Conservation (phyloP, 2,797 vertebrate genomes). For the Gymnoscopelus microlampas region DNA sequence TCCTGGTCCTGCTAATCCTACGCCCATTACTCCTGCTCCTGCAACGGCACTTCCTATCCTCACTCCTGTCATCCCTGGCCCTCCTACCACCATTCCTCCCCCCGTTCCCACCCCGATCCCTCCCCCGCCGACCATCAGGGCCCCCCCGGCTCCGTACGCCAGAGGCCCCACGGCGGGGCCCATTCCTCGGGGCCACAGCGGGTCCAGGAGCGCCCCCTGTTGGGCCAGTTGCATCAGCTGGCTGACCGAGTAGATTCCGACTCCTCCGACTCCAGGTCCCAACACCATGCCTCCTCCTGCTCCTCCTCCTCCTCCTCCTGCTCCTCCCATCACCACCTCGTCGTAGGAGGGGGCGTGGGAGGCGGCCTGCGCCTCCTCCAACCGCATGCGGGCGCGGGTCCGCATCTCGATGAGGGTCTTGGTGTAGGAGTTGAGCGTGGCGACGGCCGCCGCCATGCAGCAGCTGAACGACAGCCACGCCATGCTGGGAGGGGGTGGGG, state of each 20-base stretch:
- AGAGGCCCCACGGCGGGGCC: slow-evolving; percentile 63
- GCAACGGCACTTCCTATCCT: not conserved
- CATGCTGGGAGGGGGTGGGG: slow-evolving; percentile 77
- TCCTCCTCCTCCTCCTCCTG: no score
- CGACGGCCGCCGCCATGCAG: slow-evolving; percentile 96
- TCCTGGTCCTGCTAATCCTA: slow-evolving; percentile 5
- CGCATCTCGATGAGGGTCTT: slow-evolving; percentile 96
- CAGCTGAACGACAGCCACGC: slow-evolving; percentile 97
- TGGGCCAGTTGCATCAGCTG: slow-evolving; percentile 79
- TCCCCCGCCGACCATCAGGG: slow-evolving; percentile 58
- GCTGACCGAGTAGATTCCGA: slow-evolving; percentile 78
- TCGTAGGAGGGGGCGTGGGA: slow-evolving; percentile 76
- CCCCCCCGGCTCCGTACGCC: slow-evolving; percentile 50
- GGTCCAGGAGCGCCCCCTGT: slow-evolving; percentile 67
- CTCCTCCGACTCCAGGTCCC: slow-evolving; percentile 12
- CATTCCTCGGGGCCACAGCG: slow-evolving; percentile 68
- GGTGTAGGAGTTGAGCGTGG: slow-evolving; percentile 97
- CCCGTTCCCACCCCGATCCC: slow-evolving; percentile 55
- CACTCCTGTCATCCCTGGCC: slow-evolving; percentile 4
- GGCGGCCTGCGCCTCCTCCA: slow-evolving; percentile 87
- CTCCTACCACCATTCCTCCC: slow-evolving; percentile 25
- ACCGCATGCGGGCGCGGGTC: slow-evolving; percentile 88
- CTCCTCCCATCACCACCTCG: slow-evolving; percentile 62
- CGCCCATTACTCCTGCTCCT: not conserved
- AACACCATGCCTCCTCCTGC: no score